Conservation (phyloP, 1,140 invertebrate species). For the Meteorus sp. region DNA sequence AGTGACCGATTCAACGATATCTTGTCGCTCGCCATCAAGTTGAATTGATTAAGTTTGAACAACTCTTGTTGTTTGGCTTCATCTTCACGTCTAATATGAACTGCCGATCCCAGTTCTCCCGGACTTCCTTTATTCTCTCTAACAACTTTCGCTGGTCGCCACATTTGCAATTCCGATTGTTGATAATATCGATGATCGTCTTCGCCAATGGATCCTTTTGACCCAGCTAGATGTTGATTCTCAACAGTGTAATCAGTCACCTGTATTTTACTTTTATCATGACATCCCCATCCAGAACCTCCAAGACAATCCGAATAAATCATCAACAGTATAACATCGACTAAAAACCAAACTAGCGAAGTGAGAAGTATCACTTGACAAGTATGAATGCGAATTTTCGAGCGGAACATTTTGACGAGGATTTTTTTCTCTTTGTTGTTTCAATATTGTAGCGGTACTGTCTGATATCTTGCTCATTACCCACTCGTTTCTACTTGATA, state of each 20-base stretch:
- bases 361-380: slow-evolving; percentile 93
- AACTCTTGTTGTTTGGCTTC: slow-evolving; percentile 90
- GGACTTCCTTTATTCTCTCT: slow-evolving; percentile 69
- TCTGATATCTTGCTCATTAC: slow-evolving; percentile 46
- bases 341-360: slow-evolving; percentile 92
- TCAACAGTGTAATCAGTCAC: too few species aligned
- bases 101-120: slow-evolving; percentile 88
- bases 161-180: slow-evolving; percentile 65
- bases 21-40: slow-evolving; percentile 95
- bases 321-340: slow-evolving; percentile 89
- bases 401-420: slow-evolving; percentile 75
- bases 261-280: too few species aligned
- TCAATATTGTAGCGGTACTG: neutral
- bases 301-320: slow-evolving; percentile 91
- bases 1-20: slow-evolving; percentile 95
- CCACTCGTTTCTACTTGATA: slow-evolving; percentile 26
- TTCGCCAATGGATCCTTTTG: too few species aligned
- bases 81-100: slow-evolving; percentile 81
- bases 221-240: too few species aligned
- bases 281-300: slow-evolving; percentile 68
- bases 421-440: too few species aligned
- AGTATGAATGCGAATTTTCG: slow-evolving; percentile 87
- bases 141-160: slow-evolving; percentile 73
- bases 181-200: slow-evolving; percentile 37
- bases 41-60: slow-evolving; percentile 98